Evolutionary conservation across 2,113 vertebrate genomes (phyloP).

Genomic region (Bufo bufo): DNA sequence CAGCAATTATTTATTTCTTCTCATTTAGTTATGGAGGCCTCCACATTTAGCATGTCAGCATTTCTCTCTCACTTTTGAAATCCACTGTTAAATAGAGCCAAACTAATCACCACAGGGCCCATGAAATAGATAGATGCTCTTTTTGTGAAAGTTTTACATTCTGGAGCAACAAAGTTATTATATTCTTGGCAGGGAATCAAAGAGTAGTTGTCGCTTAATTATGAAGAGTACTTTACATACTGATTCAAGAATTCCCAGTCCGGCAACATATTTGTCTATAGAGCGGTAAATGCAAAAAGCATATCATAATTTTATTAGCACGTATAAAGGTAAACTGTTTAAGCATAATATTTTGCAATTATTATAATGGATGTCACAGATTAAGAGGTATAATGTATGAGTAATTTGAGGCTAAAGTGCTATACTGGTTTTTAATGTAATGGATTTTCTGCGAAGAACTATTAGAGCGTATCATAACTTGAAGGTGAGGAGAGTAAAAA

Average conservation of each 20-base stretch:
- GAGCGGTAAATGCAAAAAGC: constrained; percentile 36
- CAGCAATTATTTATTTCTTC: constrained; percentile 71
- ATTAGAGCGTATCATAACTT: not conserved
- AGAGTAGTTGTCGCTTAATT: constrained; percentile 68
- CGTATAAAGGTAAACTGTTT: constrained; percentile 8
- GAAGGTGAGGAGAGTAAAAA: no score
- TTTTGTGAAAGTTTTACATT: constrained; percentile 69
- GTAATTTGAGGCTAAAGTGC: constrained; percentile 17
- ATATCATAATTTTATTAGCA: constrained; percentile 17
- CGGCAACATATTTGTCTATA: not conserved
- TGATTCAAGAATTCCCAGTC: constrained; percentile 26
- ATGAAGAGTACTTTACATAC: constrained; percentile 61
- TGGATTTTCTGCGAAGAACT: not conserved
- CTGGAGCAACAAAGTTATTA: constrained; percentile 68
- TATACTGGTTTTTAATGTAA: not conserved
- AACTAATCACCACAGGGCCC: constrained; percentile 65
- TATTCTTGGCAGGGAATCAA: constrained; percentile 70
- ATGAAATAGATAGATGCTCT: constrained; percentile 71
- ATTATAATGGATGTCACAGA: constrained; percentile 1
- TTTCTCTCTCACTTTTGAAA: constrained; percentile 74
- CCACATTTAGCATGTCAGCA: constrained; percentile 69
- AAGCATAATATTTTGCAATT: not conserved
- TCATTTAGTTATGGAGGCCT: constrained; percentile 71
- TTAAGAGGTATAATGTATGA: constrained; percentile 33
- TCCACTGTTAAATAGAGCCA: constrained; percentile 72